Evolutionary conservation across 1,140 invertebrate species (phyloP), one percentile per base, ranked within the genome.

Genomic region (Platyscapa corneri): DNA sequence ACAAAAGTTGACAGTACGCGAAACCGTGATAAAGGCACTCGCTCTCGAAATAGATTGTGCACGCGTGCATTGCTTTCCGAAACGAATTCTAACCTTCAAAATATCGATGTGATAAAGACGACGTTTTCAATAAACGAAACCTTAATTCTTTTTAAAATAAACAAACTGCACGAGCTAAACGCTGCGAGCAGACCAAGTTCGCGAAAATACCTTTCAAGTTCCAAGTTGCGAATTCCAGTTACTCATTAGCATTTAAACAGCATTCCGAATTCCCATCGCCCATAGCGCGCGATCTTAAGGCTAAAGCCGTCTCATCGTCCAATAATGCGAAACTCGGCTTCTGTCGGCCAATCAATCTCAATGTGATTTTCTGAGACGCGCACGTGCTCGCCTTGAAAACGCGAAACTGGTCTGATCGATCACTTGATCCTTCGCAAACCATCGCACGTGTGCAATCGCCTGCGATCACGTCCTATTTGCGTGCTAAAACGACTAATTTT

Each of bases 331-430:
- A 56, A 34, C 46, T n/a, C n/a, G 30, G 32, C 46, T 70, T 32
- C 34, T 34, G 37, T 60, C 81, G 46, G 30, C 39, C 80, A 30
- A 82, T 75, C 42, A 27, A 82, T 53, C 46, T 53, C 42, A 72
- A 70, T 72, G 65, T 42, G 65, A 49, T 46, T 82, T 82, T 53
- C 79, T 27, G 20, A 49, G 65, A 34, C 39, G 34, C n/a, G 72
- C 72, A 65, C 82, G 37, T 60, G 70, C 70, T 64, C 16, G 16
- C 70, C n/a, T 60, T 74, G 64, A 39, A 81, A 46, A 49, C 8
- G 37, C 64, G 14, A 46, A 81, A 81, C 64, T 81, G 64, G 39
- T 42, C 60, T 34, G 64, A 49, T 39, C 78, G 60, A 27, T 32
- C 60, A n/a, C 34, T 64, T 46, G 53, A 37, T 79, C 56, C 75